Evolutionary conservation across 2,113 vertebrate species (phyloP).

Genomic region (Pimephales promelas): DNA sequence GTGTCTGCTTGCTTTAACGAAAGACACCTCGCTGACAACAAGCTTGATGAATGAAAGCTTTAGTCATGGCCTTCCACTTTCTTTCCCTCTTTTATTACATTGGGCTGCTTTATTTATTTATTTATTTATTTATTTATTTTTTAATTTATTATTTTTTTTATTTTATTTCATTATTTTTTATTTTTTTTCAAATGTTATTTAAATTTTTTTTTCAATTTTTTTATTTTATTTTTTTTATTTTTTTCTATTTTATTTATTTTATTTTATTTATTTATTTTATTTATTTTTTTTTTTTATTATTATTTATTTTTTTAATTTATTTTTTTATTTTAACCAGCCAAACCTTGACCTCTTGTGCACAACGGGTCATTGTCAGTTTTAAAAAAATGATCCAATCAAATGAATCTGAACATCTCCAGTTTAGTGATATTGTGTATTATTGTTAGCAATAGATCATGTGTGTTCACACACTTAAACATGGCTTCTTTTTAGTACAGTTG

Average conservation of each 20-base stretch:
- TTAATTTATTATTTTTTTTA: no score
- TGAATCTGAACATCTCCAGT: not conserved
- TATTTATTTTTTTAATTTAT: not conserved
- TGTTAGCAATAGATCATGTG: not conserved
- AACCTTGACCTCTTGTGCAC: not conserved
- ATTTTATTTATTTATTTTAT: no score
- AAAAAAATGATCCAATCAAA: not conserved
- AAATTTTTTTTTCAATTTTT: no score
- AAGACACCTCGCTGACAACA: constrained; percentile 7
- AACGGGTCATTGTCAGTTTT: not conserved
- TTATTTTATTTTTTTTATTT: no score
- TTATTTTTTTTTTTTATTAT: no score
- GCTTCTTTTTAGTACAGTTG: not conserved
- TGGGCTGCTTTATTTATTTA: no score
- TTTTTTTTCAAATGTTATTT: no score
- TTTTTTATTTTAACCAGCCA: not conserved
- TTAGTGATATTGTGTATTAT: not conserved
- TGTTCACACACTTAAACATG: no score
- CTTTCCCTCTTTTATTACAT: not conserved
- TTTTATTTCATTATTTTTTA: no score
- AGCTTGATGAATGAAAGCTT: constrained; percentile 19
- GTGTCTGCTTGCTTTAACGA: no score
- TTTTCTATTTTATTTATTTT: no score
- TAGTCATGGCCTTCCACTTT: not conserved
- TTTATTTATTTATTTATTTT: no score